phyloP scores from a whole-genome alignment of 2,797 vertebrate species.

The Pangasius larnaudii region DNA sequence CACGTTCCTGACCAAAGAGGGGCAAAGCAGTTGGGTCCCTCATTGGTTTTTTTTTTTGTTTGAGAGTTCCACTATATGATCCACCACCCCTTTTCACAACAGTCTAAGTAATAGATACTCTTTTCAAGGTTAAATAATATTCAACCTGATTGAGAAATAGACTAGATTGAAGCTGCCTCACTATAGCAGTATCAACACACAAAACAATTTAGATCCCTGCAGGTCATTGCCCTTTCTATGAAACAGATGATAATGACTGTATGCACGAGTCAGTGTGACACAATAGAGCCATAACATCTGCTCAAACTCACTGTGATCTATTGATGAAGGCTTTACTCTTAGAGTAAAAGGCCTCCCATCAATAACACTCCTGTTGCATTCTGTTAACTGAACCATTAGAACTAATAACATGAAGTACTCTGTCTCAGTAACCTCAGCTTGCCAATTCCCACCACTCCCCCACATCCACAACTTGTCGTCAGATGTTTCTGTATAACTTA shows the following conservation, averaged over 20 bases:
- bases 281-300: conserved; percentile 56
- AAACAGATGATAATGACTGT: conserved; percentile 45
- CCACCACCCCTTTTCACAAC: background rate
- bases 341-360: conserved; percentile 59
- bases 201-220: conserved; percentile 17
- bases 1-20: conserved; percentile 44
- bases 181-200: conserved; percentile 29
- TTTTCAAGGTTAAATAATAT: background rate
- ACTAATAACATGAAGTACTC: conserved; percentile 69
- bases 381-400: conserved; percentile 64
- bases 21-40: conserved; percentile 49
- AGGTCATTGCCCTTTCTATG: conserved; percentile 41
- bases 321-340: conserved; percentile 60
- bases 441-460: conserved; percentile 68
- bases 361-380: conserved; percentile 61
- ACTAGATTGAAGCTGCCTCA: conserved; percentile 30
- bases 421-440: conserved; percentile 66
- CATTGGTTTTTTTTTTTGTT: conserved; percentile 30
- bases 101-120: conserved; percentile 1
- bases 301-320: conserved; percentile 60
- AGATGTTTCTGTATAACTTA: conserved; percentile 65
- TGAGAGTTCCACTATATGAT: background rate
- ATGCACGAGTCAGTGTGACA: conserved; percentile 46
- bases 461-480: conserved; percentile 64
- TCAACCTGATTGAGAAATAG: conserved; percentile 15